phyloP scores from a whole-genome alignment of 2,797 vertebrate species.

The Betta splendens region DNA sequence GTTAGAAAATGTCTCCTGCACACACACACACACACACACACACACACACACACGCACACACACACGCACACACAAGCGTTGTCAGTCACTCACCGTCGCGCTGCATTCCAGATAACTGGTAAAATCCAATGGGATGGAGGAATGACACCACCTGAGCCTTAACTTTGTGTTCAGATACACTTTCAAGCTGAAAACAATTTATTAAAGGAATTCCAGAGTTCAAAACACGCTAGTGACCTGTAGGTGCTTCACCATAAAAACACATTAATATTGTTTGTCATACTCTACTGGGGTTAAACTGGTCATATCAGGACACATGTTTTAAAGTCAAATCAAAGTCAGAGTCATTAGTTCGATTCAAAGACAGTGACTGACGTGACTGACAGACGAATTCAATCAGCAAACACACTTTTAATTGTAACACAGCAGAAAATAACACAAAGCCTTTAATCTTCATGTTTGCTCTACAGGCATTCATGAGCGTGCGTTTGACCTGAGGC shows the following conservation, averaged over 20 bases:
- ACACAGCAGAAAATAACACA: background rate
- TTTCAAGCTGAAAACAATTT: constrained; percentile 2
- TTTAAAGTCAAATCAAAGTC: background rate
- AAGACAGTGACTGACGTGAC: background rate
- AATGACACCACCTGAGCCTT: constrained; percentile 61
- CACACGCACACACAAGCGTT: constrained; percentile 26
- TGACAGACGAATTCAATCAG: background rate
- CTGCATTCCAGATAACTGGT: constrained; percentile 40
- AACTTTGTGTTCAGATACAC: constrained; percentile 22
- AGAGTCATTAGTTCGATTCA: background rate
- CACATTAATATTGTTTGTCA: too few species aligned
- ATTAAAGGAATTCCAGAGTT: constrained; percentile 8
- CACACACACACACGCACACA: constrained; percentile 34
- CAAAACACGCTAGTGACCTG: too few species aligned
- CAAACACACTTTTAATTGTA: background rate
- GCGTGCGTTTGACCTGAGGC: constrained; percentile 52
- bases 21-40: constrained; percentile 44
- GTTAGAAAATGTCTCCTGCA: constrained; percentile 45
- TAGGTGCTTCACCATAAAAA: too few species aligned
- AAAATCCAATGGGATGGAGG: constrained; percentile 15
- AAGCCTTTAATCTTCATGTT: constrained; percentile 45
- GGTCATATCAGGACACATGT: background rate
- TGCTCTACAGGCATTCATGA: constrained; percentile 26
- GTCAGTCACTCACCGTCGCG: constrained; percentile 56
- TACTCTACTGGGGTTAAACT: too few species aligned